Conservation (phyloP, 2,113 vertebrate species). For the Thamnaconus septentrionalis region DNA sequence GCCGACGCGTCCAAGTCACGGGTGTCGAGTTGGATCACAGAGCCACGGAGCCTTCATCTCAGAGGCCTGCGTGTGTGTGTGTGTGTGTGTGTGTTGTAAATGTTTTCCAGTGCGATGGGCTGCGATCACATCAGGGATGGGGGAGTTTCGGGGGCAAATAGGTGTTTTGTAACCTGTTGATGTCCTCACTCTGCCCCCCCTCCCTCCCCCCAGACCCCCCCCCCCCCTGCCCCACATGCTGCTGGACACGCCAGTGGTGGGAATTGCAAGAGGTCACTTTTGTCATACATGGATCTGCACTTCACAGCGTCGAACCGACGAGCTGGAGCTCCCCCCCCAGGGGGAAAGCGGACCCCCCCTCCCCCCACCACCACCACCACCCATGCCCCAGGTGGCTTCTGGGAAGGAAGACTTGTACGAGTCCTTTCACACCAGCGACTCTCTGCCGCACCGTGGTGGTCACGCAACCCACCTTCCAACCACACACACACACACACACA, state of each 20-base stretch:
- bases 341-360: constrained; percentile 5
- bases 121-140: constrained; percentile 2
- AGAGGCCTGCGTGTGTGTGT: constrained; percentile 1
- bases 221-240: constrained; percentile 11
- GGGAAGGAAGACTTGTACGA: constrained; percentile 4
- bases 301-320: constrained; percentile 15
- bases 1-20: constrained; percentile 36
- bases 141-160: not conserved
- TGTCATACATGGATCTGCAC: constrained; percentile 48
- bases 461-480: not conserved
- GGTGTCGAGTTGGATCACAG: constrained; percentile 43
- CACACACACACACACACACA: no score
- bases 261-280: constrained; percentile 8
- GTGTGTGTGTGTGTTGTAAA: not conserved
- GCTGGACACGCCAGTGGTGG: constrained; percentile 19
- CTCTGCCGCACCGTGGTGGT: no score
- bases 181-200: not conserved
- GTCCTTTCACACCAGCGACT: no score
- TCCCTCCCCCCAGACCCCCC: no score
- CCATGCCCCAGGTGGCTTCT: not conserved
- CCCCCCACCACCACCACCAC: no score
- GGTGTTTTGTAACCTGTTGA: constrained; percentile 16
- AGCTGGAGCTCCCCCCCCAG: constrained; percentile 17
- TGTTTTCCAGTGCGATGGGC: constrained; percentile 8
- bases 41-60: constrained; percentile 1